phyloP scores from a whole-genome alignment of 2,888 invertebrate genomes.

The Lamproptera curius region DNA sequence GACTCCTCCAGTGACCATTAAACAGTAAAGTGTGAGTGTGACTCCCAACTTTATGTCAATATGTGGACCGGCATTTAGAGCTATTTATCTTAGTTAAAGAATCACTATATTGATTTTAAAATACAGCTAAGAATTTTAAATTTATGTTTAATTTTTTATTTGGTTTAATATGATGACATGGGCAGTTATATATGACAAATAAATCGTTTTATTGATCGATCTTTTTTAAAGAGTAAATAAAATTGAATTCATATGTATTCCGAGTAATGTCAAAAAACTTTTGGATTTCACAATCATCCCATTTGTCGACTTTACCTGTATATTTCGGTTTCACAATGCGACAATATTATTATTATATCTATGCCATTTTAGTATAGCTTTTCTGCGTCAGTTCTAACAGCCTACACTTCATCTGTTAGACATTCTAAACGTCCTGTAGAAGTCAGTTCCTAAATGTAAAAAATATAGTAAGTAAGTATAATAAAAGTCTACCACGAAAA shows the following conservation, averaged over 20 bases:
- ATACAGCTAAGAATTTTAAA: conserved; percentile 6
- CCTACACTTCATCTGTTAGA: conserved; percentile 82
- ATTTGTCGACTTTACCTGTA: no score
- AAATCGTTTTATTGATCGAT: no score
- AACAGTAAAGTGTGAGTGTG: conserved; percentile 90
- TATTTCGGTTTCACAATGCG: conserved; percentile 87
- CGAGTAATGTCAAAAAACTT: no score
- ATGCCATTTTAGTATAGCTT: conserved; percentile 80
- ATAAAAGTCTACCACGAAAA: no score
- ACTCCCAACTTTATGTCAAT: conserved; percentile 89
- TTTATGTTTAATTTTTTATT: no score
- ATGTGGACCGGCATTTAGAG: conserved; percentile 80
- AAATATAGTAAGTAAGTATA: not conserved
- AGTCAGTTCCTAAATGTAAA: conserved; percentile 75
- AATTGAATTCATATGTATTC: no score
- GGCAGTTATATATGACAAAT: no score
- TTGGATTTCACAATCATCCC: no score
- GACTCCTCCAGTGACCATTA: conserved; percentile 75
- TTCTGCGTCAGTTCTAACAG: conserved; percentile 82
- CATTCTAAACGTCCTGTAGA: conserved; percentile 82
- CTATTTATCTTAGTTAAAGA: conserved; percentile 83
- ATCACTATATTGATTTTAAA: no score
- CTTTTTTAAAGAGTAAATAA: no score
- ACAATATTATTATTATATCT: conserved; percentile 88
- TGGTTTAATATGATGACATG: no score